These are phyloP conservation scores for Arrhamphus sclerolepis DNA, from an alignment of 2,797 vertebrate genomes.

Conservation along the genomic window DNA sequence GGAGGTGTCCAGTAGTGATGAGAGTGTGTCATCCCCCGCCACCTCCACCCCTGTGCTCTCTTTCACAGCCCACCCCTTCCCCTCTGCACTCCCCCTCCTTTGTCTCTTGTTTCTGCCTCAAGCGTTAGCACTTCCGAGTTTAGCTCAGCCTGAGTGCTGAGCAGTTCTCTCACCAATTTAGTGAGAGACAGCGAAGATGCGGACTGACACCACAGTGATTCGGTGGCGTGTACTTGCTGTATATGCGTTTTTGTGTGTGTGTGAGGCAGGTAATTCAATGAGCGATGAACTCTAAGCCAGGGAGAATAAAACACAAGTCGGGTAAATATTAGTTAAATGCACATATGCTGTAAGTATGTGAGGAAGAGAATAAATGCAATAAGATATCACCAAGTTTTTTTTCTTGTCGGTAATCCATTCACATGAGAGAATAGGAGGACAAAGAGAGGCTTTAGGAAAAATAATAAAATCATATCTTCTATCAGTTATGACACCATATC, in stretches of 20 bases:
- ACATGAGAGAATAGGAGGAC: slow-evolving; percentile 38
- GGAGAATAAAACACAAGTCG: not conserved
- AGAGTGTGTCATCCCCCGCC: slow-evolving; percentile 35
- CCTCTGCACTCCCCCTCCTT: slow-evolving; percentile 21
- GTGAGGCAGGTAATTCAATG: not conserved
- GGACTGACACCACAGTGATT: slow-evolving; percentile 68
- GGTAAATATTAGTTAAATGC: slow-evolving; percentile 15
- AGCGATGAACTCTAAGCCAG: no score
- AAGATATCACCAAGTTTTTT: slow-evolving; percentile 36
- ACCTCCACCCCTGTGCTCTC: slow-evolving; percentile 33
- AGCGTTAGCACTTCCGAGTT: slow-evolving; percentile 90
- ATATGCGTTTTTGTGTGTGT: slow-evolving; percentile 1
- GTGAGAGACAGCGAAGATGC: slow-evolving; percentile 84
- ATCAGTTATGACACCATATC: slow-evolving; percentile 51
- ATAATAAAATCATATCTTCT: slow-evolving; percentile 52
- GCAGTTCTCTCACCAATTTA: slow-evolving; percentile 84
- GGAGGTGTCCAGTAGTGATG: slow-evolving; percentile 66
- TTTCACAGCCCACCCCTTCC: slow-evolving; percentile 40
- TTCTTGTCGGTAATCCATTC: slow-evolving; percentile 59
- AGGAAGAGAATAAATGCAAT: slow-evolving; percentile 8
- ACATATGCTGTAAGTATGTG: not conserved
- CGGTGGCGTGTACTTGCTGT: slow-evolving; percentile 17
- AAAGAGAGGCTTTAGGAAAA: slow-evolving; percentile 40
- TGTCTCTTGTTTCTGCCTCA: slow-evolving; percentile 82
- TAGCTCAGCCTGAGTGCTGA: slow-evolving; percentile 88